Percentiles rank a stretch among this genome's conserved stretches.
These are phyloP conservation scores for Neosilurus mollespiculum DNA, from an alignment of 2,797 vertebrate genomes.

Conservation along the genomic window DNA sequence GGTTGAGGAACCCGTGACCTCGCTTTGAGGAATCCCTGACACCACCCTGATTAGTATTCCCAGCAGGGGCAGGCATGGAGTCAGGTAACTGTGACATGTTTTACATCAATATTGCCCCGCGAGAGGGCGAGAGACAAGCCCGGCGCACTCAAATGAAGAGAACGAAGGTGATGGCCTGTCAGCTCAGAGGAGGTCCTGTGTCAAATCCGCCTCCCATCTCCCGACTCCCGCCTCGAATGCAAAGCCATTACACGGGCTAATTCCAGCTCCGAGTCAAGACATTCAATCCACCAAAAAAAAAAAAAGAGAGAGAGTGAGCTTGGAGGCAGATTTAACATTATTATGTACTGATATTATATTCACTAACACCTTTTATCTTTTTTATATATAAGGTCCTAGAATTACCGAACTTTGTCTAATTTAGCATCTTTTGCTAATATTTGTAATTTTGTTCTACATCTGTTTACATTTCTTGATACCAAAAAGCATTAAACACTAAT, in stretches of 20 bases:
- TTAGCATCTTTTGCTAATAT: background rate
- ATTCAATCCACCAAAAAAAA: slow-evolving; percentile 61
- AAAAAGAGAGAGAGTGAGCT: slow-evolving; percentile 27
- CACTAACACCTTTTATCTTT: background rate
- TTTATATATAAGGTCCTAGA: background rate
- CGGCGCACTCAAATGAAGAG: slow-evolving; percentile 53
- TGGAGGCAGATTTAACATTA: slow-evolving; percentile 65
- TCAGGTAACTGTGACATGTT: slow-evolving; percentile 72
- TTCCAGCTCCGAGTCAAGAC: slow-evolving; percentile 64
- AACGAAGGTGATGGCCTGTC: slow-evolving; percentile 3
- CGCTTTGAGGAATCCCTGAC: slow-evolving; percentile 50
- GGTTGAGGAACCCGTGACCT: slow-evolving; percentile 64
- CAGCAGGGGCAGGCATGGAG: slow-evolving; percentile 59
- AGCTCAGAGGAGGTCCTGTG: slow-evolving; percentile 16
- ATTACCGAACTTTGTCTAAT: background rate
- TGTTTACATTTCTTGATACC: no score
- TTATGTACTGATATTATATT: background rate
- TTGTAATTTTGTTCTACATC: background rate
- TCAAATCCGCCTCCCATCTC: slow-evolving; percentile 23
- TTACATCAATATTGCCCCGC: slow-evolving; percentile 67
- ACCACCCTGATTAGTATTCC: slow-evolving; percentile 65
- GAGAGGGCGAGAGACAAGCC: slow-evolving; percentile 37
- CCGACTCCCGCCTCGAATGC: slow-evolving; percentile 52
- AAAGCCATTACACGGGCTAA: slow-evolving; percentile 62
- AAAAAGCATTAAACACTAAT: background rate